Evolutionary conservation across 2,113 vertebrate genomes (phyloP).

Genomic region (Tiliqua scincoides): DNA sequence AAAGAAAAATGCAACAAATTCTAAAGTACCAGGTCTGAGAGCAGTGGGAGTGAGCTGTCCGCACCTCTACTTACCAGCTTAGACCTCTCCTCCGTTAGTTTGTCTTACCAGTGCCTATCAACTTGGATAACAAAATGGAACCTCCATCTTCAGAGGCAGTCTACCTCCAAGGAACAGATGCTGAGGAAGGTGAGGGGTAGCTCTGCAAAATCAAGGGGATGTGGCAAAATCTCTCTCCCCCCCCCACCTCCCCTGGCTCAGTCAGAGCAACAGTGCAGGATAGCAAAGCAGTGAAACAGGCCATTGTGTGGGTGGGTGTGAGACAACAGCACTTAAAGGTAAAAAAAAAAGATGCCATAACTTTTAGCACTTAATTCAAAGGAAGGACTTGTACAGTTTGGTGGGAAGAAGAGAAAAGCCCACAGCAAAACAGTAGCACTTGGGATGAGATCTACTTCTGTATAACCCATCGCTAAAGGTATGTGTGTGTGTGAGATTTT

Average conservation of each 20-base stretch:
- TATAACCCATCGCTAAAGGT: conserved; percentile 21
- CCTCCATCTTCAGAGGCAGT: not conserved
- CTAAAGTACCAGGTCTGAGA: too few relatives aligned
- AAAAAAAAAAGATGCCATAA: not conserved
- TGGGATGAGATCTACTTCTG: not conserved
- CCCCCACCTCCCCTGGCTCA: not conserved
- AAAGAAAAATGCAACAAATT: too few relatives aligned
- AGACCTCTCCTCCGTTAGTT: not conserved
- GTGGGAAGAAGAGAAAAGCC: not conserved
- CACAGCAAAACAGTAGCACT: conserved; percentile 1
- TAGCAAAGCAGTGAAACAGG: not conserved
- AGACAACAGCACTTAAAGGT: not conserved
- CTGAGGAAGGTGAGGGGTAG: not conserved
- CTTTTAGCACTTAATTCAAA: conserved; percentile 33
- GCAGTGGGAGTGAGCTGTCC: not conserved
- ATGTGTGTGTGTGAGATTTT: not conserved
- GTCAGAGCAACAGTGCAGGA: not conserved
- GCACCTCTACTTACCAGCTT: not conserved
- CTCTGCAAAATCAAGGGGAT: too few relatives aligned
- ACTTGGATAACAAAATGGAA: not conserved
- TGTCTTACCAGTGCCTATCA: too few relatives aligned
- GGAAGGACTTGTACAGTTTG: not conserved
- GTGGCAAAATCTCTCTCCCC: not conserved
- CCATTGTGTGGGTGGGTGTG: too few relatives aligned
- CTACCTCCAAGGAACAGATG: not conserved